Evolutionary conservation across 2,797 vertebrate species (phyloP).

Genomic region (Threskiornis aethiopicus): DNA sequence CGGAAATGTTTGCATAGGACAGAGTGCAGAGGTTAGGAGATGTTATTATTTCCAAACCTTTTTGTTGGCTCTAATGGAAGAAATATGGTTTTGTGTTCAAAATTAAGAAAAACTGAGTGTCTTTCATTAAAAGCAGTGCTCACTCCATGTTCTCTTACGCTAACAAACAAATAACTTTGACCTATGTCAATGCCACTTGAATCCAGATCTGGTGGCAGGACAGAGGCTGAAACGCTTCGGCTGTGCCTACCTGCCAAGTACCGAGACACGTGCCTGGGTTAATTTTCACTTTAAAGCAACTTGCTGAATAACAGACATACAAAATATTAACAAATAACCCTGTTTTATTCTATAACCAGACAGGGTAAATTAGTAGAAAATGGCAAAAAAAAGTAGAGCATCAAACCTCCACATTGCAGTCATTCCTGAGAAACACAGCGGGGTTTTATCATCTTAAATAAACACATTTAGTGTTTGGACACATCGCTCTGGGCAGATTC

Average conservation of each 20-base stretch:
- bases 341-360: not conserved
- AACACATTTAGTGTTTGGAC: not conserved
- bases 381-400: not conserved
- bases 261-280: rapidly evolving
- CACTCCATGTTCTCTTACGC: not conserved
- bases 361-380: not conserved
- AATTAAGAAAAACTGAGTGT: not conserved
- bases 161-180: not conserved
- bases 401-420: not conserved
- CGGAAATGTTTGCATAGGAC: not conserved
- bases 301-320: not conserved
- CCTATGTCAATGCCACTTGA: not conserved
- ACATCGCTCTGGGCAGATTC: rapidly evolving
- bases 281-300: not conserved
- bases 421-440: not conserved
- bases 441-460: not conserved
- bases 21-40: not conserved
- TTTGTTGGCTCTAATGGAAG: not conserved
- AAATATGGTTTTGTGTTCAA: not conserved
- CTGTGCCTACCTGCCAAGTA: not conserved
- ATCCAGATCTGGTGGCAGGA: not conserved
- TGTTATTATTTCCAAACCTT: not conserved
- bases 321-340: not conserved
- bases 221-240: not conserved
- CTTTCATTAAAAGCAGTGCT: not conserved